Percentiles rank a stretch among this genome's conserved stretches.
Conservation (phyloP, 2,888 invertebrate genomes). For the Scaptomyza reducta region DNA sequence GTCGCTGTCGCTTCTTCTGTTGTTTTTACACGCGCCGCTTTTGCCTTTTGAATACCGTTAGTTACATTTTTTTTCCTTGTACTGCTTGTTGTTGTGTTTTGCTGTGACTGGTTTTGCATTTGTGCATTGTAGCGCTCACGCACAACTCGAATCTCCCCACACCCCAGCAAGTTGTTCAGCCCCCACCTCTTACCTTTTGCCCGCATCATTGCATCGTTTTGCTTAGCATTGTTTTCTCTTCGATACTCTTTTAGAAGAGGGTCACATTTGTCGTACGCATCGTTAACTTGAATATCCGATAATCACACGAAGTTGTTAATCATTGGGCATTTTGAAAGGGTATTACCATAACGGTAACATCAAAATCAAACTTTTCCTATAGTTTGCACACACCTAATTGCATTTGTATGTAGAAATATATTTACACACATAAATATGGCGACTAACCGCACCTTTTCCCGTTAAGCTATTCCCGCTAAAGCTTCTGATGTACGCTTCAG, state of each 20-base stretch:
- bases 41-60: constrained; percentile 47
- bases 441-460: constrained; percentile 69
- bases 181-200: constrained; percentile 36
- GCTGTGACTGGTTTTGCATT: constrained; percentile 34
- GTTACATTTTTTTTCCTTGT: neutral
- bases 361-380: neutral
- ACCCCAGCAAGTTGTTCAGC: neutral
- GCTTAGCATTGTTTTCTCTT: constrained; percentile 4
- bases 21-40: constrained; percentile 16
- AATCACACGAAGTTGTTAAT: neutral
- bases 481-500: constrained; percentile 59
- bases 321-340: neutral
- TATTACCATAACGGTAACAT: neutral
- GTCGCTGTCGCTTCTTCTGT: neutral
- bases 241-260: neutral
- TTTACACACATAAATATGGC: constrained; percentile 17
- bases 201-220: constrained; percentile 43
- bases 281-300: neutral
- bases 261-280: neutral
- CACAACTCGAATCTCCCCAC: constrained; percentile 28
- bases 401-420: neutral
- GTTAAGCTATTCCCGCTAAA: constrained; percentile 56
- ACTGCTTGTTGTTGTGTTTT: constrained; percentile 11
- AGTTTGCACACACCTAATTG: neutral
- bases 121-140: constrained; percentile 71